Evolutionary conservation across 2,113 vertebrate species (phyloP), one percentile per base, ranked within the genome.

Genomic region (Physeter macrocephalus): DNA sequence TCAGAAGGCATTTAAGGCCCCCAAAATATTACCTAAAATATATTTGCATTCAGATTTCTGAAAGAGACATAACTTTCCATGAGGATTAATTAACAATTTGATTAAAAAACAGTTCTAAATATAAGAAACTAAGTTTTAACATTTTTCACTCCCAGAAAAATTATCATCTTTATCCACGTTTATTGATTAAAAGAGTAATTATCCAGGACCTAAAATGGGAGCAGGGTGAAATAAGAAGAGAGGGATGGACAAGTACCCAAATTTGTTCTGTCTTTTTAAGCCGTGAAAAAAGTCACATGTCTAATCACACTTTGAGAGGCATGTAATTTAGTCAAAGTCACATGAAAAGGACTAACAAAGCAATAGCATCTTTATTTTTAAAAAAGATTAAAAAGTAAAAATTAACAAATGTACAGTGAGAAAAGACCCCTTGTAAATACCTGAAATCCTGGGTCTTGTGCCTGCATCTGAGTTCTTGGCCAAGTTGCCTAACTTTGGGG

Each of bases 21-120:
- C 64, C 57, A 27, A 61, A 41, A 92, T 82, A 88, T 81, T 94
- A 89, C 43, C 49, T 62, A 86, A 95, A 91, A 59, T 88, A 89
- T 3, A 83, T 80, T 74, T 90, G 49, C 17, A 85, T 43, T 82
- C 39, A 67, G 17, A 61, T 41, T 97, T 94, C 36, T 67, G 43
- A 91, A 96, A 85, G 0, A 81, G 83, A 88, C 82, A 74, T n/a
- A 84, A 88, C 6, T 69, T 90, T 64, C 69, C 59, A 57, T 14
- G 4, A 83, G 15, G 4, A 8, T 82, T 96, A 82, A 74, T 85
- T 54, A 96, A 94, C 72, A 64, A 74, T 57, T 31, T 43, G n/a
- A 78, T 7, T 64, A 72, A 85, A 64, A 14, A 64, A 34, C 5
- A 57, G 39, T 46, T 87, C 41, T 72, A 88, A 94, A 54, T 54